These are phyloP conservation scores for Coregonus clupeaformis DNA, from an alignment of 2,113 vertebrate species.

Conservation along the genomic window DNA sequence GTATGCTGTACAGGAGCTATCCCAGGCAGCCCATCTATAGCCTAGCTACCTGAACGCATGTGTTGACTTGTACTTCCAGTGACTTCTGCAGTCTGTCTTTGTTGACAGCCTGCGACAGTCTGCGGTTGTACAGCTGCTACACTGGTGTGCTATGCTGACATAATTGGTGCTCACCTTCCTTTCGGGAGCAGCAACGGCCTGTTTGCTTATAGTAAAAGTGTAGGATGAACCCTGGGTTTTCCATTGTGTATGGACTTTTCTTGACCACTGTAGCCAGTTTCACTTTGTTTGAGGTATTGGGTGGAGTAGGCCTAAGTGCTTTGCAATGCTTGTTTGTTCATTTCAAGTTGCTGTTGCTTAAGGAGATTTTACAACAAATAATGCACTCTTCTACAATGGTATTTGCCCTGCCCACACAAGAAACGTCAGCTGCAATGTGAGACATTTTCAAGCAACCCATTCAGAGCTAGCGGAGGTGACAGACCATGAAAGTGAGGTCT, in stretches of 20 bases:
- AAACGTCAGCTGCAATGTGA: constrained; percentile 25
- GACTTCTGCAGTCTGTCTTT: constrained; percentile 49
- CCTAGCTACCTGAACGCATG: constrained; percentile 69
- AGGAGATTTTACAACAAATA: constrained; percentile 31
- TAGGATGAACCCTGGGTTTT: neutral
- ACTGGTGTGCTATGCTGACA: constrained; percentile 40
- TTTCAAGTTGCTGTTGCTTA: constrained; percentile 31
- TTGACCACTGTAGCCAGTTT: neutral
- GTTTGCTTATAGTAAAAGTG: constrained; percentile 3
- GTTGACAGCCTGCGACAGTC: constrained; percentile 63
- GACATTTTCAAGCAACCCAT: constrained; percentile 46
- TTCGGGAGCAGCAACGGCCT: neutral
- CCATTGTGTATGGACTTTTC: neutral
- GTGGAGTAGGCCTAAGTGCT: constrained; percentile 19
- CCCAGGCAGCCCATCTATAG: constrained; percentile 40
- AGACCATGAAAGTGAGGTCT: no score
- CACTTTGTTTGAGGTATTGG: constrained; percentile 4
- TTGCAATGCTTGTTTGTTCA: constrained; percentile 14
- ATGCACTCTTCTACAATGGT: neutral
- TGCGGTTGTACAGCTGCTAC: constrained; percentile 35
- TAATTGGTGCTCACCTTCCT: neutral
- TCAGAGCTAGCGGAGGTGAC: no score
- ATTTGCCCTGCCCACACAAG: constrained; percentile 25
- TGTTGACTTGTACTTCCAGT: constrained; percentile 66
- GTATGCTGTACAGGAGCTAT: constrained; percentile 26